Evolutionary conservation across 2,888 invertebrate genomes (phyloP).

Genomic region (Pollenia amentaria): DNA sequence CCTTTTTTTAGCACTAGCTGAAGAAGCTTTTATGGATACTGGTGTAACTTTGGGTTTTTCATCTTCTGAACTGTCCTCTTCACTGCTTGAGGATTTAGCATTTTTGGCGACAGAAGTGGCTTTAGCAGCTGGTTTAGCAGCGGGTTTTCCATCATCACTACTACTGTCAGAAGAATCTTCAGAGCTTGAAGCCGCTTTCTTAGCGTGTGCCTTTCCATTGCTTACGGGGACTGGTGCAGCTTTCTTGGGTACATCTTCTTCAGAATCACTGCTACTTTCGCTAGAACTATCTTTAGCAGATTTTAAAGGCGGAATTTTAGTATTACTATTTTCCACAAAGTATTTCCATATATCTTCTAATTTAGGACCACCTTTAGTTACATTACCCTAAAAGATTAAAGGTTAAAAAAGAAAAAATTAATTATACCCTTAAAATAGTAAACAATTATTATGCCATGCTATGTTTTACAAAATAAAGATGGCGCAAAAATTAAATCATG

Average conservation of each 20-base stretch:
- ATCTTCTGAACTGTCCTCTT: conserved; percentile 61
- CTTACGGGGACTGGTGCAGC: conserved; percentile 33
- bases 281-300: conserved; percentile 79
- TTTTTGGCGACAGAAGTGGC: conserved; percentile 31
- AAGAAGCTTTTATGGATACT: conserved; percentile 72
- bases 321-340: conserved; percentile 85
- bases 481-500: too few species aligned
- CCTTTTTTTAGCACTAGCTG: conserved; percentile 69
- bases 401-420: conserved; percentile 19
- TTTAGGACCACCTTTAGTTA: conserved; percentile 88
- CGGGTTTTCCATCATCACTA: conserved; percentile 73
- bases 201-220: conserved; percentile 54
- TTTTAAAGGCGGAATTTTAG: conserved; percentile 84
- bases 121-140: conserved; percentile 69
- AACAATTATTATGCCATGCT: too few species aligned
- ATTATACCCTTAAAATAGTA: background rate
- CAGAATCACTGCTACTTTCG: conserved; percentile 81
- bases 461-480: too few species aligned
- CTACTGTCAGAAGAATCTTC: conserved; percentile 77
- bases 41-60: conserved; percentile 71
- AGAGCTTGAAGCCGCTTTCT: conserved; percentile 63
- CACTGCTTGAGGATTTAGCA: conserved; percentile 56
- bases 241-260: conserved; percentile 70
- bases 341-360: conserved; percentile 87
- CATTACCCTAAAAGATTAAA: conserved; percentile 85